Percentiles rank a stretch among this genome's conserved stretches.
Conservation (phyloP, 2,888 invertebrate genomes). For the Catocala nupta region DNA sequence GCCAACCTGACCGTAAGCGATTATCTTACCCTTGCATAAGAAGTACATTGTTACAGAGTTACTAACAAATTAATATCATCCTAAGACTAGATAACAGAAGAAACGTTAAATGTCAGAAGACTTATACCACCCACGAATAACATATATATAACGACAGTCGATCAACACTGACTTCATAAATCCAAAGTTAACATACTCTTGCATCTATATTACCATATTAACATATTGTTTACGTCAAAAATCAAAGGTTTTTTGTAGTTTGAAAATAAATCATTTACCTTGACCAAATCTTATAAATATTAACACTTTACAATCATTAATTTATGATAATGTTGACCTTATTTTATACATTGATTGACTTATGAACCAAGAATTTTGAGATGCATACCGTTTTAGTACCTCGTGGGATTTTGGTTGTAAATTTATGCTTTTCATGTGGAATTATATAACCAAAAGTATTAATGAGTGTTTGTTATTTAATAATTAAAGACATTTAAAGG, state of each 20-base stretch:
- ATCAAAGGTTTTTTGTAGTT: conserved; percentile 27
- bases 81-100: neutral
- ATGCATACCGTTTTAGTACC: conserved; percentile 12
- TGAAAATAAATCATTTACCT: conserved; percentile 27
- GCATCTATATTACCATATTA: conserved; percentile 17
- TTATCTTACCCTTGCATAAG: too few species aligned
- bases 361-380: conserved; percentile 14
- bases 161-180: neutral
- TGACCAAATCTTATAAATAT: conserved; percentile 31
- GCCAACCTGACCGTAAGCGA: too few species aligned
- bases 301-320: conserved; percentile 29
- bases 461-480: neutral
- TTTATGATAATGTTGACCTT: conserved; percentile 41
- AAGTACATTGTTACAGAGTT: too few species aligned
- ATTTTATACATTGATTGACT: conserved; percentile 37
- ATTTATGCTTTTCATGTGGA: neutral
- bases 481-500: too few species aligned
- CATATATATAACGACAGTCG: neutral
- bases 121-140: neutral
- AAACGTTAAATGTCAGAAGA: neutral
- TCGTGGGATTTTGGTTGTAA: conserved; percentile 8
- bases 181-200: neutral
- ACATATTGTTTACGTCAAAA: conserved; percentile 20
- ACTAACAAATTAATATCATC: neutral
- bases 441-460: neutral